Evolutionary conservation across 1,140 invertebrate species (phyloP), one percentile per base, ranked within the genome.

Genomic region (Hylaeus anthracinus): DNA sequence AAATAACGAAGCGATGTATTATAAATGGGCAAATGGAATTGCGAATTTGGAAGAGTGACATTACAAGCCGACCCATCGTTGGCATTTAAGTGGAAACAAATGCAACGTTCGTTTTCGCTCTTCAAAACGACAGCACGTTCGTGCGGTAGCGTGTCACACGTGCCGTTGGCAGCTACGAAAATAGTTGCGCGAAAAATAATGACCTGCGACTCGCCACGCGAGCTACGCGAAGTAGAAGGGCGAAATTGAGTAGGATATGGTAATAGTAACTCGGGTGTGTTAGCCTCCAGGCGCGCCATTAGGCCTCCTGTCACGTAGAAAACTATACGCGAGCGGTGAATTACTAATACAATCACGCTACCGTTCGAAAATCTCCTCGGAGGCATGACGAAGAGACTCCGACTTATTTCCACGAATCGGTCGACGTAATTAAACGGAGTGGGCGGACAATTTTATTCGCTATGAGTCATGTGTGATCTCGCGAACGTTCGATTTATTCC

Each of bases 41-140:
- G 15, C 53, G 15, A 63, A 55, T 73, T 63, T 12, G 1, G 37
- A 53, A 39, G 37, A 15, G 45, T 48, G 72, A 15, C 12, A 15
- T 67, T 15, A 45, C 39, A 58, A 14, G 55, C 26, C 10, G 51
- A 51, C 48, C 64, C 79, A 82, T 83, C 79, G 82, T 70, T 75
- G 84, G 71, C 87, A 88, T 92, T 91, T 91, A 91, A 92, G 90
- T 88, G 90, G 88, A 91, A 92, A 92, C 89, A 92, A 93, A 92
- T 89, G 89, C 86, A 87, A 88, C 86, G 88, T 87, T 84, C 83
- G 85, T 88, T 84, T 79, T 70, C 72, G 64, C 45, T 71, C n/a
- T 58, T 72, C 65, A n/a, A 41, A 66, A 79, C 77, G 70, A 72
- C 71, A 85, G 88, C 89, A 86, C 86, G 87, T 89, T 88, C 81